A percentile compares a stretch with the other conserved stretches of the same genome.
Evolutionary conservation across 2,797 vertebrate species (phyloP).

Genomic region (Halcyon chelicuti): DNA sequence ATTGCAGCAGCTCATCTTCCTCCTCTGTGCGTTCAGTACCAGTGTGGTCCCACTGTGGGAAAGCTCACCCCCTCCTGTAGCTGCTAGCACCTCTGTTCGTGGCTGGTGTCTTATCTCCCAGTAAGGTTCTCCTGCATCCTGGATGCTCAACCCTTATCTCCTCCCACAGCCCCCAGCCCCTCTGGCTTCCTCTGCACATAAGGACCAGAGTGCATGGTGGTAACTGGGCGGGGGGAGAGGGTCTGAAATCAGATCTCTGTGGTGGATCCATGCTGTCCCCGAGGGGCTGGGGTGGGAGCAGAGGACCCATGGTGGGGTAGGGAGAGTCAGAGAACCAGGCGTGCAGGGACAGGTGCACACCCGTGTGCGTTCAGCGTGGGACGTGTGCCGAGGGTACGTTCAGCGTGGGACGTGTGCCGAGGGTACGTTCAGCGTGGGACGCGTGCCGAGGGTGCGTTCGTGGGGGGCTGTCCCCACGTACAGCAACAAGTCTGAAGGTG

Average conservation of each 20-base stretch:
- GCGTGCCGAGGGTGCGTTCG: fast-evolving
- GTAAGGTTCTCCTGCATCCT: background rate
- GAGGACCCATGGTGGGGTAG: fast-evolving
- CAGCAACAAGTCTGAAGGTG: background rate
- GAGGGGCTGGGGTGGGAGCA: background rate
- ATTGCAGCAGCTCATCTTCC: background rate
- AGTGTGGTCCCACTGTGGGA: fast-evolving
- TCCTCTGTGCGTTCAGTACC: background rate
- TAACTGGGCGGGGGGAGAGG: fast-evolving
- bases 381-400: fast-evolving
- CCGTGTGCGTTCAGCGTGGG: fast-evolving
- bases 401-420: fast-evolving
- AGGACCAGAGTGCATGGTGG: fast-evolving
- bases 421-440: fast-evolving
- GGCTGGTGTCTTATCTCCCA: too few relatives aligned
- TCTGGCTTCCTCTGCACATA: background rate
- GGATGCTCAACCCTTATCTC: fast-evolving
- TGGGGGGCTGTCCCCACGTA: fast-evolving
- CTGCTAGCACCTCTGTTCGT: fast-evolving
- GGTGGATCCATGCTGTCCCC: fast-evolving
- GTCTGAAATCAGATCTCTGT: fast-evolving
- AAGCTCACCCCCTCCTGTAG: background rate
- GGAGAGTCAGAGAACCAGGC: fast-evolving
- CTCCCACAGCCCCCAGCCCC: background rate
- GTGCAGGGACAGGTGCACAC: fast-evolving